Evolutionary conservation across 2,113 vertebrate species (phyloP), one percentile per base, ranked within the genome.

Genomic region (Scomber scombrus): DNA sequence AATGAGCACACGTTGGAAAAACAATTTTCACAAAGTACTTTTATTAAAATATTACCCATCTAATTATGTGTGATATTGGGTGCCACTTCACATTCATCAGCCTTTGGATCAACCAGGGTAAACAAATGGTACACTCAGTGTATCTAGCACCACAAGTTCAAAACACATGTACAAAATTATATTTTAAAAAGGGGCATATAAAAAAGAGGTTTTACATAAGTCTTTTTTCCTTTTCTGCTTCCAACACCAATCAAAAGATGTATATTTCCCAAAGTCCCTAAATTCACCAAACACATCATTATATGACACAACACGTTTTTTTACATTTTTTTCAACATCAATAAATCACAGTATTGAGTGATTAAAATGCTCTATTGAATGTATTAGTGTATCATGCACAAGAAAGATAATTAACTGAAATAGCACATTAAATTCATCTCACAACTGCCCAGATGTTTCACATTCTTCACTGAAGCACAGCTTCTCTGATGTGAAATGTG

Each of bases 401-500:
- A 68, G 12, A 54, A 80, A 43, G 11, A 67, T 57, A 11, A 67
- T 3, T 71, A 15, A 54, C 2, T 6, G 54, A 14, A 34, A 45
- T 19, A 50, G 2, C 3, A 11, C 10, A 54, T 9, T 49, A 14
- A 2, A n/a, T 13, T 5, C 15, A 26, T 63, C 15, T 75, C 56
- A 64, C 16, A 69, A 65, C 49, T 51, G 58, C 45, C 31, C 45
- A 81, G 58, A 73, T 75, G 49, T 66, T 80, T 83, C 71, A 68
- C 29, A 40, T 79, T 80, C 54, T 50, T 82, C 74, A 81, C 46
- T 75, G 71, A 85, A 69, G 80, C 80, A 51, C 63, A 69, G 64
- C 71, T 83, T 55, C 77, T 85, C 77, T 81, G 66, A 83, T 29
- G 19, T 71, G 49, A 85, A 82, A 69, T 15, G 31, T 15, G 64